Evolutionary conservation across 2,888 invertebrate genomes (phyloP), one percentile per base, ranked within the genome.

Genomic region (Apodemia mormo): DNA sequence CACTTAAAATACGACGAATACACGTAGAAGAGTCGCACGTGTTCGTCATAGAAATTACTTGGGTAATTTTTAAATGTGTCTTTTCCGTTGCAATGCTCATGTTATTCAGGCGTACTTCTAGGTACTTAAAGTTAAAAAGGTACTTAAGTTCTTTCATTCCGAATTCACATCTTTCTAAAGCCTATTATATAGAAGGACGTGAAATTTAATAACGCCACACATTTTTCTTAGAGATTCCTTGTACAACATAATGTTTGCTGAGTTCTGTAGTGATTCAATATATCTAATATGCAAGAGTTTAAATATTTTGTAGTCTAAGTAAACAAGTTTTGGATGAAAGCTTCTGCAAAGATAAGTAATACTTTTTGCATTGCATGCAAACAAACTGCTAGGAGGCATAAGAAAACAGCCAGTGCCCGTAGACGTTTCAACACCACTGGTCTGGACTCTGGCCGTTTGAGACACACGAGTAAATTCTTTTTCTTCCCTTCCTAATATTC

Each of bases 61-160:
- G 71, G 82, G 84, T 89, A 90, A 91, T 92, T 91, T 91, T 91
- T 92, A 92, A 91, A 88, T 87, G 87, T 86, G 85, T 84, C 84
- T 87, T 87, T 86, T 81, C 82, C 88, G 87, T 85, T 90, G 89
- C 90, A 90, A 85, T 88, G 88, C 90, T 88, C 83, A 85, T 82
- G 85, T 86, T 88, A 90, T 90, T 90, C 89, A 90, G 83, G 77
- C 83, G 85, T 86, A 86, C 87, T 86, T 83, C 84, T 80, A 77
- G 87, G 88, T 89, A 90, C 90, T 91, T 91, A 90, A 85, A 86
- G 85, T 83, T 86, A 84, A 86, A 84, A 85, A 86, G 87, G 88
- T 84, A 88, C 88, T 87, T 89, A 91, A 90, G 87, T 88, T 86
- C 85, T 86, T 87, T 85, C 86, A 81, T 85, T 83, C 83, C 80